Percentiles rank a stretch among this genome's conserved stretches.
These are phyloP conservation scores for Melanostigma gelatinosum DNA, from an alignment of 2,113 vertebrate species.

Conservation along the genomic window DNA sequence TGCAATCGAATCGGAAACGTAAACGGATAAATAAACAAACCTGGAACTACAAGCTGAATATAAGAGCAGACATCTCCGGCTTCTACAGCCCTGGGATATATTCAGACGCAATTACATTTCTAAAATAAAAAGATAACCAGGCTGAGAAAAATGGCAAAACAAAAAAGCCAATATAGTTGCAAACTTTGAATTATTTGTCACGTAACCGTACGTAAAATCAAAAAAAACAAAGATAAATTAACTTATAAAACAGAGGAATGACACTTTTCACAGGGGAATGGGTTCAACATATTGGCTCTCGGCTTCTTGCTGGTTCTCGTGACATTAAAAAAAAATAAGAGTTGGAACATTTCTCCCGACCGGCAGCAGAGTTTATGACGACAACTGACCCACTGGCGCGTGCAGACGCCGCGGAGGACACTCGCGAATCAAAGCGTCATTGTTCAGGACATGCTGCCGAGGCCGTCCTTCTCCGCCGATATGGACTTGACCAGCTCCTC, in stretches of 20 bases:
- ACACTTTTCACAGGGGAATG: conserved; percentile 38
- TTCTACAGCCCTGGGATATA: conserved; percentile 34
- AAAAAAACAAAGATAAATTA: conserved; percentile 71
- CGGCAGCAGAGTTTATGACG: conserved; percentile 59
- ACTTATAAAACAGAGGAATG: conserved; percentile 67
- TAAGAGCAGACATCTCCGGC: background rate
- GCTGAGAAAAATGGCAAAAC: conserved; percentile 10
- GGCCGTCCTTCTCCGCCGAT: conserved; percentile 82
- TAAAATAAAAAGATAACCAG: conserved; percentile 22
- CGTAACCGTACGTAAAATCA: conserved; percentile 31
- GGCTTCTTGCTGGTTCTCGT: conserved; percentile 43
- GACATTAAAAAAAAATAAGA: background rate
- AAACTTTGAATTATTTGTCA: background rate
- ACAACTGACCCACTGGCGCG: conserved; percentile 31
- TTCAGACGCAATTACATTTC: background rate
- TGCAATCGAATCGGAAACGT: conserved; percentile 35
- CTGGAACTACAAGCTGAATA: background rate
- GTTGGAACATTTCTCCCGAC: conserved; percentile 15
- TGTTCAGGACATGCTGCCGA: conserved; percentile 83
- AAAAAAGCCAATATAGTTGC: background rate
- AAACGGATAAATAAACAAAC: conserved; percentile 43
- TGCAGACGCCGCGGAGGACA: conserved; percentile 29
- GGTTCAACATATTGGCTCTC: conserved; percentile 28
- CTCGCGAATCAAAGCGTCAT: conserved; percentile 37
- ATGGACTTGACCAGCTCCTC: conserved; percentile 93